Conservation (phyloP, 1,140 invertebrate species). For the Drosophila busckii region DNA sequence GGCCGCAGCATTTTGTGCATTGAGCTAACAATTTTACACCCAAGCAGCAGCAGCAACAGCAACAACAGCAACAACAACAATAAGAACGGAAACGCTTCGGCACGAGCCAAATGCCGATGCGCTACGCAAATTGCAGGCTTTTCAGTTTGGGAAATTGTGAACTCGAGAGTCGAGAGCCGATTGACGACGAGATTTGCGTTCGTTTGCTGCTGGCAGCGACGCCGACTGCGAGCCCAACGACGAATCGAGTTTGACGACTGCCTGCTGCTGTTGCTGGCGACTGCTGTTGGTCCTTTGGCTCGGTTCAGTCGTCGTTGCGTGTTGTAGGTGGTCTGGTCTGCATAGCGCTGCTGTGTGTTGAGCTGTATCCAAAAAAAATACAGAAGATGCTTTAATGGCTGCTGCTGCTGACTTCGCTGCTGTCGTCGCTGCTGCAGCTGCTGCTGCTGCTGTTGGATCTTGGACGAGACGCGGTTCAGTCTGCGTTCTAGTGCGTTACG, state of each 20-base stretch:
- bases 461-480: slow-evolving; percentile 53
- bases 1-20: slow-evolving; percentile 37
- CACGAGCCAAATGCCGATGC: slow-evolving; percentile 64
- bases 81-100: slow-evolving; percentile 13
- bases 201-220: slow-evolving; percentile 22
- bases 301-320: slow-evolving; percentile 74
- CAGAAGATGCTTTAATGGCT: slow-evolving; percentile 12
- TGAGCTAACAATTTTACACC: slow-evolving; percentile 44
- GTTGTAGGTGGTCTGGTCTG: slow-evolving; percentile 72
- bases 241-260: neutral
- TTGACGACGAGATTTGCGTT: too few species aligned
- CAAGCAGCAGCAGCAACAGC: slow-evolving; percentile 35
- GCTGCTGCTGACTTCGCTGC: slow-evolving; percentile 19
- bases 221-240: slow-evolving; percentile 34
- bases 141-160: slow-evolving; percentile 42
- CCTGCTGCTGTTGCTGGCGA: slow-evolving; percentile 25
- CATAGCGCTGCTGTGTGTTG: slow-evolving; percentile 29
- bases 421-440: slow-evolving; percentile 13
- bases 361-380: too few species aligned
- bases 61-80: slow-evolving; percentile 21
- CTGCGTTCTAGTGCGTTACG: slow-evolving; percentile 45
- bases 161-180: too few species aligned
- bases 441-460: slow-evolving; percentile 16
- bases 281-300: slow-evolving; percentile 70
- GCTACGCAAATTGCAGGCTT: slow-evolving; percentile 66